Conservation (phyloP, 2,797 vertebrate genomes). For the Gallinago nigripennis region DNA sequence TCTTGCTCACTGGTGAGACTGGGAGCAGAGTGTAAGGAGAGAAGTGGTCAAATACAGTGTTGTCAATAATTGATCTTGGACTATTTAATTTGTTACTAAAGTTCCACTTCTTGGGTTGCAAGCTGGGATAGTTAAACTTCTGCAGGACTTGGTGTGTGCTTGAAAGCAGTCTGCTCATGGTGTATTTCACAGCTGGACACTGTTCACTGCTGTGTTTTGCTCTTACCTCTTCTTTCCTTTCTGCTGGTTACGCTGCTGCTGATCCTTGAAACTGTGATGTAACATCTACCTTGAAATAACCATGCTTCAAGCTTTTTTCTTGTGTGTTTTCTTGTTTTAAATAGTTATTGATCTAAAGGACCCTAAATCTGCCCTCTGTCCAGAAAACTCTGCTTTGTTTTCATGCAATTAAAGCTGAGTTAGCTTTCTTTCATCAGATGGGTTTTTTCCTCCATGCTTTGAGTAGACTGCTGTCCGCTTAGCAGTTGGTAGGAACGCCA, state of each 20-base stretch:
- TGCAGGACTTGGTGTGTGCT: not conserved
- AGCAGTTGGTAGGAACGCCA: not conserved
- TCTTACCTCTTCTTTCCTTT: not conserved
- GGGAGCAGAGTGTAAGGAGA: not conserved
- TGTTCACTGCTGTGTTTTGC: not conserved
- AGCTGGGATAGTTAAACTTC: not conserved
- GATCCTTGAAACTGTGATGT: not conserved
- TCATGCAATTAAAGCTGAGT: not conserved
- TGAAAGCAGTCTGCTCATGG: not conserved
- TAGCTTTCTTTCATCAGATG: not conserved
- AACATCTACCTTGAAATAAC: not conserved
- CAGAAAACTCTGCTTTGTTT: not conserved
- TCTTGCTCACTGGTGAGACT: not conserved
- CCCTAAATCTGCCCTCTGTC: not conserved
- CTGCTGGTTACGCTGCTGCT: not conserved
- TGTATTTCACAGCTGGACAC: not conserved
- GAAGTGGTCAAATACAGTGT: not conserved
- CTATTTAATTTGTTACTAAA: not conserved
- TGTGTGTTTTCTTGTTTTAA: not conserved
- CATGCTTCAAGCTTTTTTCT: not conserved
- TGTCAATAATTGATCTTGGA: not conserved
- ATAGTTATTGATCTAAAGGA: not conserved
- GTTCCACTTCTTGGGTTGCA: not conserved
- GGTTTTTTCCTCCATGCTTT: not conserved
- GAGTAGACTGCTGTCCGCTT: not conserved